Evolutionary conservation across 2,888 invertebrate genomes (phyloP), one percentile per base, ranked within the genome.

Genomic region (Cheilosia urbana): DNA sequence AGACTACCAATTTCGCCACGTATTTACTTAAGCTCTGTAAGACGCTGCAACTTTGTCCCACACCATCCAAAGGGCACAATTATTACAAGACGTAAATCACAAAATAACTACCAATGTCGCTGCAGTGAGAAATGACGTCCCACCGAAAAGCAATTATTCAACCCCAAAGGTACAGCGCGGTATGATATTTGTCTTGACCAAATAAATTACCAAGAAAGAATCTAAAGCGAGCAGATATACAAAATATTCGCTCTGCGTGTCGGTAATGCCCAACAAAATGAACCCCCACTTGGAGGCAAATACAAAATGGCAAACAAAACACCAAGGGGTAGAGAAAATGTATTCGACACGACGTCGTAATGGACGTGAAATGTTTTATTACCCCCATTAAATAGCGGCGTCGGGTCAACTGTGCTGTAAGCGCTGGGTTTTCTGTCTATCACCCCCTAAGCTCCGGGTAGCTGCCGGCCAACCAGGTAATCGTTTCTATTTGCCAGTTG

Each of bases 331-430:
- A 4, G 2, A 17, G 4, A 55, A 68, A 68, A 73, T 68, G 24
- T 72, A 78, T 83, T 83, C 78, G 78, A 78, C 66, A 58, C 71
- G 80, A 75, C 69, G 80, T 53, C 69, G 69, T 84, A 80, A 84
- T 80, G 75, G 80, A 84, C 65, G 71, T 84, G 71, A 84, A 84
- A 84, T 84, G 75, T 80, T 84, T 80, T 80, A 80, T 80, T 71
- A 84, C 80, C 80, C 45, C 80, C 80, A 80, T 84, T 80, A 80
- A 84, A 66, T 5, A 63, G 24, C 45, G 37, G 24, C 68, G 69
- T 63, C 55, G 53, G 34, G 55, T 66, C 69, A 58, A 69, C 21
- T 66, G 69, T 57, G 58, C 40, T 66, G 21, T 53, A 17, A 24
- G 19, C 40, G 45, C 55, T 13, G 21, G 17, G 62, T 45, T 45